Conservation (phyloP, 2,888 invertebrate species). For the Odontocerum albicorne region DNA sequence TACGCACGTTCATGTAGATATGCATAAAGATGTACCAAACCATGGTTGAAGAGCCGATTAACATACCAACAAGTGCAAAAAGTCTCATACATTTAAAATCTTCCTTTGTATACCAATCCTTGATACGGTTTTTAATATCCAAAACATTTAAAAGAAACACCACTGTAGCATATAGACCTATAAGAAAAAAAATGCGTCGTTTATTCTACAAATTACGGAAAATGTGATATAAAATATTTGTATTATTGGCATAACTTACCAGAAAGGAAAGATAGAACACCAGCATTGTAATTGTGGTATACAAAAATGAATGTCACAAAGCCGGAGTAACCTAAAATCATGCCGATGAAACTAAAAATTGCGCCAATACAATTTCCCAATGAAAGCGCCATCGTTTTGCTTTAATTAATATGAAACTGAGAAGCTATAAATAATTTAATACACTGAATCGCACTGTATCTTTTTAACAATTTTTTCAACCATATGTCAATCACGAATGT, state of each 20-base stretch:
- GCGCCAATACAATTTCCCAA: constrained; percentile 21
- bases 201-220: constrained; percentile 1
- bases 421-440: no score
- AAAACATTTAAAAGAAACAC: constrained; percentile 51
- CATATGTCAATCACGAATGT: no score
- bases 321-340: constrained; percentile 45
- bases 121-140: constrained; percentile 49
- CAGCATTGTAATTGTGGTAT: constrained; percentile 54
- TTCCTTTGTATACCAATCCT: constrained; percentile 55
- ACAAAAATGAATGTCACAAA: constrained; percentile 55
- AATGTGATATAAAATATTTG: not conserved
- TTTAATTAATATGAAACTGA: no score
- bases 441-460: no score
- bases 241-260: constrained; percentile 40
- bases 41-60: constrained; percentile 50
- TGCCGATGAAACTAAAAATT: constrained; percentile 29
- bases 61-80: constrained; percentile 53
- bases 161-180: constrained; percentile 49
- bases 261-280: constrained; percentile 53
- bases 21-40: constrained; percentile 53
- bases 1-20: constrained; percentile 51
- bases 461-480: no score
- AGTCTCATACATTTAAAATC: constrained; percentile 53
- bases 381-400: constrained; percentile 22
- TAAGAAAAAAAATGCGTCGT: constrained; percentile 7